Conservation (phyloP, 2,888 invertebrate genomes). For the Drosophila demipolita region DNA sequence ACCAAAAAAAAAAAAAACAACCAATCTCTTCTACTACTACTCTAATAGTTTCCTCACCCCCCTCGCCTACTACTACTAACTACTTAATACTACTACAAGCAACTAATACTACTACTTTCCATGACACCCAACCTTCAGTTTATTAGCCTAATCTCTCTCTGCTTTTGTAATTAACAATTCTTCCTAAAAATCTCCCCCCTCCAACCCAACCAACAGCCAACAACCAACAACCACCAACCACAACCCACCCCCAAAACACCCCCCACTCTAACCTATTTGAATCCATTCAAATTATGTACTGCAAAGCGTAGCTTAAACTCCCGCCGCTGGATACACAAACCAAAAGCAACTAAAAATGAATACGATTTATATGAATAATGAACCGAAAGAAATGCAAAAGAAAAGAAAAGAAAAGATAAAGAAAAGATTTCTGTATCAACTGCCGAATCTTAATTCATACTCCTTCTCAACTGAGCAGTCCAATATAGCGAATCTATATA, state of each 20-base stretch:
- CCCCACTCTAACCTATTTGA: conserved; percentile 12
- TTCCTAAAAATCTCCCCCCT: conserved; percentile 11
- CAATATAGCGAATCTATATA: conserved; percentile 41
- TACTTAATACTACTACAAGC: conserved; percentile 30
- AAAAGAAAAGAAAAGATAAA: conserved; percentile 23
- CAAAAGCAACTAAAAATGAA: conserved; percentile 50
- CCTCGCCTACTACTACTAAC: conserved; percentile 10
- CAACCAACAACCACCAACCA: not conserved
- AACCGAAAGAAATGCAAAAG: conserved; percentile 29
- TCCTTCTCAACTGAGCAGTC: conserved; percentile 83
- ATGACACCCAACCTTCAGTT: conserved; percentile 34
- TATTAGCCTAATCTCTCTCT: conserved; percentile 35
- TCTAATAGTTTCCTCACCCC: not conserved
- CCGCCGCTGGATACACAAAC: conserved; percentile 59
- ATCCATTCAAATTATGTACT: conserved; percentile 40
- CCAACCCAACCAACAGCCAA: not conserved
- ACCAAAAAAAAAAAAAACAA: not conserved
- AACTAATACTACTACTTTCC: conserved; percentile 34
- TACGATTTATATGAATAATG: conserved; percentile 20
- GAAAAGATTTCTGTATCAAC: conserved; percentile 84
- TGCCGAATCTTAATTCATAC: conserved; percentile 85
- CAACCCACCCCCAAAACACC: not conserved
- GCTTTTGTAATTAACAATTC: conserved; percentile 52
- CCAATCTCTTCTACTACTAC: conserved; percentile 6
- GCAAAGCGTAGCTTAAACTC: conserved; percentile 57